These are phyloP conservation scores for Alouatta palliata DNA, from an alignment of 2,113 vertebrate genomes.

Conservation along the genomic window DNA sequence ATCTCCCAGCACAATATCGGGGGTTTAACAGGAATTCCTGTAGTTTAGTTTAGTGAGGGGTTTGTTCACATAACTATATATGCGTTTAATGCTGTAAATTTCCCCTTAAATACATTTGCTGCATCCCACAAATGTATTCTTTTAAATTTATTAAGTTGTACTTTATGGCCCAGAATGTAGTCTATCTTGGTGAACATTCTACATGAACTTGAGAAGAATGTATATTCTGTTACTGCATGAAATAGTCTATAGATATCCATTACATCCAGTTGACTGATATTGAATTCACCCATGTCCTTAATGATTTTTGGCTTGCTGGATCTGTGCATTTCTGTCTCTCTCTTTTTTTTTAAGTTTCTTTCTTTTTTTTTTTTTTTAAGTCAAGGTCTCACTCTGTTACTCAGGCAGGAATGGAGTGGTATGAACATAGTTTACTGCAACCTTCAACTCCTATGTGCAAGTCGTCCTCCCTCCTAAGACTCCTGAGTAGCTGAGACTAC, in stretches of 20 bases:
- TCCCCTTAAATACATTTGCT: neutral
- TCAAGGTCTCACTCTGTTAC: too few species aligned
- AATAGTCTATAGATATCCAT: neutral
- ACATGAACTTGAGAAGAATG: neutral
- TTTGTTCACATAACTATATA: neutral
- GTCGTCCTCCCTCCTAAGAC: too few species aligned
- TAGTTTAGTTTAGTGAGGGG: neutral
- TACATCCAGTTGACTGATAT: neutral
- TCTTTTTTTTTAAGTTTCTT: too few species aligned
- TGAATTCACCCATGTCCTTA: neutral
- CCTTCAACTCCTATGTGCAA: too few species aligned
- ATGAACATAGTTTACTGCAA: too few species aligned
- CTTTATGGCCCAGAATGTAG: neutral
- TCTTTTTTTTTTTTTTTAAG: too few species aligned
- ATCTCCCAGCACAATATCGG: neutral
- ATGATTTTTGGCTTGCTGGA: neutral
- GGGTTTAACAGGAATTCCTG: neutral
- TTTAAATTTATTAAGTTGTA: neutral
- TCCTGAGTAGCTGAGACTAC: too few species aligned
- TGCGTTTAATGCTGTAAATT: neutral
- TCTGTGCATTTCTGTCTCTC: neutral
- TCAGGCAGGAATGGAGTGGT: too few species aligned
- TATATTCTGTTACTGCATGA: neutral
- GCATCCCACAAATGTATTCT: neutral
- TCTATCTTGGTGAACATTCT: neutral